Percentiles rank a stretch among this genome's conserved stretches.
Conservation (phyloP, 2,888 invertebrate species). For the Erpobdella octoculata region DNA sequence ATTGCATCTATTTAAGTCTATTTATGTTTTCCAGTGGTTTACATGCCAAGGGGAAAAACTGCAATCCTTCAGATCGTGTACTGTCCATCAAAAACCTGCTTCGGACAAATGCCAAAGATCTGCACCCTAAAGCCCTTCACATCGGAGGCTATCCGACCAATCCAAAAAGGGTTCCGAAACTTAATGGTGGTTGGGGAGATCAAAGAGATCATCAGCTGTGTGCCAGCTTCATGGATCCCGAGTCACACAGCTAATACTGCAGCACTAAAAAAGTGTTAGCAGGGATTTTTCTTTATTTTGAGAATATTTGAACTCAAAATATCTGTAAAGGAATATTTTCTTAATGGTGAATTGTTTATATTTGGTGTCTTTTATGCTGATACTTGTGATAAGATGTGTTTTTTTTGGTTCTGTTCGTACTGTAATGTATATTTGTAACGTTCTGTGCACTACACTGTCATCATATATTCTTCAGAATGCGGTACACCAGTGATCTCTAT, state of each 20-base stretch:
- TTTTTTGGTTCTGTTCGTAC: no score
- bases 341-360: no score
- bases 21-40: constrained; percentile 65
- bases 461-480: no score
- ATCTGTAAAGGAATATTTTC: no score
- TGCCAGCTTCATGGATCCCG: constrained; percentile 44
- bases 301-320: no score
- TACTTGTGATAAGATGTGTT: no score
- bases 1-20: neutral
- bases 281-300: neutral
- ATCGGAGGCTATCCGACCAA: constrained; percentile 19
- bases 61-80: constrained; percentile 46
- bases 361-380: no score
- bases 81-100: constrained; percentile 48
- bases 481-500: no score
- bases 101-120: constrained; percentile 48
- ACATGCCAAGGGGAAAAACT: constrained; percentile 73
- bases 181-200: constrained; percentile 96
- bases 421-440: no score
- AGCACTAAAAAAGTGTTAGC: neutral
- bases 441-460: no score
- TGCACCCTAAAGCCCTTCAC: constrained; percentile 54
- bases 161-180: constrained; percentile 41
- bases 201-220: constrained; percentile 75
- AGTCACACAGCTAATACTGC: constrained; percentile 18